Evolutionary conservation across 2,797 vertebrate genomes (phyloP).

Genomic region (Chelidonichthys spinosus): DNA sequence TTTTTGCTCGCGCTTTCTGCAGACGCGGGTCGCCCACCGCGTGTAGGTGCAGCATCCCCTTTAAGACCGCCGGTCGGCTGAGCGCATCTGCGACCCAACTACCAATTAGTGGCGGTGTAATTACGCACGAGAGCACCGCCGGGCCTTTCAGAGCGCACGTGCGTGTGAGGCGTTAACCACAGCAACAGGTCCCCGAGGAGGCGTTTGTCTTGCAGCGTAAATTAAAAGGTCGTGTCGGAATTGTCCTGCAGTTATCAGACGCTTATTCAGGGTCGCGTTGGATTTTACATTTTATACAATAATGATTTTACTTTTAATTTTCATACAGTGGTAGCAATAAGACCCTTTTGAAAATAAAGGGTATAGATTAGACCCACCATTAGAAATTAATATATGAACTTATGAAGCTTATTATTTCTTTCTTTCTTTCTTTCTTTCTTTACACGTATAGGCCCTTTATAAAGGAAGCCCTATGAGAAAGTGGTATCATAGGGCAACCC

Average conservation of each 20-base stretch:
- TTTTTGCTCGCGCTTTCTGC: slow-evolving; percentile 24
- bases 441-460: neutral
- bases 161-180: slow-evolving; percentile 29
- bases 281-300: neutral
- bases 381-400: too few species aligned
- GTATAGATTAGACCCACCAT: neutral
- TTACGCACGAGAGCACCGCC: slow-evolving; percentile 33
- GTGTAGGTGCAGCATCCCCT: slow-evolving; percentile 58
- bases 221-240: neutral
- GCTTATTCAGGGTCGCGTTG: neutral
- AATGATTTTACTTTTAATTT: neutral
- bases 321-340: neutral
- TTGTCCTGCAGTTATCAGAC: neutral
- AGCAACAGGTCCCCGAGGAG: neutral
- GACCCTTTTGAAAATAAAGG: neutral
- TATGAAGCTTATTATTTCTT: too few species aligned
- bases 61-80: slow-evolving; percentile 31
- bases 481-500: neutral
- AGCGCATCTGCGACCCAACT: slow-evolving; percentile 51
- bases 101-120: slow-evolving; percentile 57
- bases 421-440: neutral
- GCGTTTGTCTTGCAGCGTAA: neutral
- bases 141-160: slow-evolving; percentile 10
- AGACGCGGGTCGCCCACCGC: slow-evolving; percentile 57
- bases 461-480: neutral